Evolutionary conservation across 2,888 invertebrate species (phyloP).

Genomic region (Leptura quadrifasciata): DNA sequence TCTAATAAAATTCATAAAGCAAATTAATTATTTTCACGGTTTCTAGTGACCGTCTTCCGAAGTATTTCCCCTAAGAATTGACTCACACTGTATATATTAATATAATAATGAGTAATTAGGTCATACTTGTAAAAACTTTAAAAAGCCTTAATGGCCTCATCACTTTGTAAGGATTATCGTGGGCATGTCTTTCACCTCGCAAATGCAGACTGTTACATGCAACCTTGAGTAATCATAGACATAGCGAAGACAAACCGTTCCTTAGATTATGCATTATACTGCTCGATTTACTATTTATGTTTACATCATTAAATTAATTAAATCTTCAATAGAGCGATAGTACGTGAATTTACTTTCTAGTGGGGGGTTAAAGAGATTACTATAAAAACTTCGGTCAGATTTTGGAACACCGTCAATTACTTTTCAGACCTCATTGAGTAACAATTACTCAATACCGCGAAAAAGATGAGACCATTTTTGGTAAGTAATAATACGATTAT

Average conservation of each 20-base stretch:
- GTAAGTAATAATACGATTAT: conserved; percentile 38
- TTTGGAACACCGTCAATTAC: background rate
- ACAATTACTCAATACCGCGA: background rate
- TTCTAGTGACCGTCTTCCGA: too few species aligned
- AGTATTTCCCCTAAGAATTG: too few species aligned
- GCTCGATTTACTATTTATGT: conserved; percentile 50
- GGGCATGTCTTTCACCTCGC: conserved; percentile 25
- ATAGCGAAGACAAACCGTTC: conserved; percentile 20
- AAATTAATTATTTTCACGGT: too few species aligned
- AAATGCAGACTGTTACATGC: conserved; percentile 11
- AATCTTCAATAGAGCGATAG: conserved; percentile 47
- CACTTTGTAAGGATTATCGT: conserved; percentile 16
- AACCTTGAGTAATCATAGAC: conserved; percentile 26
- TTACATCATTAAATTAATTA: conserved; percentile 53
- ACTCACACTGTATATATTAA: background rate
- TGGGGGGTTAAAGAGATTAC: conserved; percentile 12
- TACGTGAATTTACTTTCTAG: conserved; percentile 4
- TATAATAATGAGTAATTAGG: background rate
- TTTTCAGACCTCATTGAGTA: background rate
- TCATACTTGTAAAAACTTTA: conserved; percentile 10
- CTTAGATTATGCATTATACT: conserved; percentile 29
- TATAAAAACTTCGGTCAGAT: conserved; percentile 7
- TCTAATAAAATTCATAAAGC: too few species aligned
- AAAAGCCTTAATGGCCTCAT: conserved; percentile 18
- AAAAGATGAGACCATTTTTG: conserved; percentile 7